Percentiles rank a stretch among this genome's conserved stretches.
These are phyloP conservation scores for Gopherus flavomarginatus DNA, from an alignment of 2,113 vertebrate species.

Conservation along the genomic window DNA sequence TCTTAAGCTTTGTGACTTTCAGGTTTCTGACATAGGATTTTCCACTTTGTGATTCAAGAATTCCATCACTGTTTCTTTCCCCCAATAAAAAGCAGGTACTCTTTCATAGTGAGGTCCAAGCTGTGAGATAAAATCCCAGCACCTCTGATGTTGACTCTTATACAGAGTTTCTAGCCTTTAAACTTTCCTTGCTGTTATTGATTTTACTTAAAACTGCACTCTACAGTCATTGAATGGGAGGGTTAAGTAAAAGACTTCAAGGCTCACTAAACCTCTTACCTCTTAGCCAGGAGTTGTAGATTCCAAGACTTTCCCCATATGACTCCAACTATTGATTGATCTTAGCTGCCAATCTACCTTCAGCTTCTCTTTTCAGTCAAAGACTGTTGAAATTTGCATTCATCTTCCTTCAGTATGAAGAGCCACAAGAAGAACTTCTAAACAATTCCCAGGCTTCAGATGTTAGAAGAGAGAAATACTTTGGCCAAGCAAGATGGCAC, in stretches of 20 bases:
- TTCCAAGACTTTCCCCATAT: constrained; percentile 16
- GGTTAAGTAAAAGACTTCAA: neutral
- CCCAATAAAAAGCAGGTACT: neutral
- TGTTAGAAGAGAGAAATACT: constrained; percentile 38
- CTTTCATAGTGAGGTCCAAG: neutral
- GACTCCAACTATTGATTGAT: constrained; percentile 23
- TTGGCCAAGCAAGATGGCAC: constrained; percentile 65
- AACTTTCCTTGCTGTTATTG: neutral
- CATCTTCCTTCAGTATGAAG: neutral
- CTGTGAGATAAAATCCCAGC: neutral
- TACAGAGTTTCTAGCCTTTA: neutral
- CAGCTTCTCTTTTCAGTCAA: constrained; percentile 7
- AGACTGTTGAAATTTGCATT: constrained; percentile 37
- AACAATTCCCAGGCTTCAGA: constrained; percentile 51
- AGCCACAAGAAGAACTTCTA: constrained; percentile 14
- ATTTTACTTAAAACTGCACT: neutral
- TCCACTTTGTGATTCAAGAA: neutral
- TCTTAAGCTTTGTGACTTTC: constrained; percentile 15
- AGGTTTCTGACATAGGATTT: constrained; percentile 15
- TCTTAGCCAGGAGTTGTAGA: constrained; percentile 40
- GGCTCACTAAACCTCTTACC: neutral
- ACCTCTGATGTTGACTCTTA: neutral
- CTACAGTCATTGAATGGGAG: neutral
- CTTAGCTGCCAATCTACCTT: constrained; percentile 28
- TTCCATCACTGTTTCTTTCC: neutral